Evolutionary conservation across 2,113 vertebrate species (phyloP), one percentile per base, ranked within the genome.

Genomic region (Chloebia gouldiae): DNA sequence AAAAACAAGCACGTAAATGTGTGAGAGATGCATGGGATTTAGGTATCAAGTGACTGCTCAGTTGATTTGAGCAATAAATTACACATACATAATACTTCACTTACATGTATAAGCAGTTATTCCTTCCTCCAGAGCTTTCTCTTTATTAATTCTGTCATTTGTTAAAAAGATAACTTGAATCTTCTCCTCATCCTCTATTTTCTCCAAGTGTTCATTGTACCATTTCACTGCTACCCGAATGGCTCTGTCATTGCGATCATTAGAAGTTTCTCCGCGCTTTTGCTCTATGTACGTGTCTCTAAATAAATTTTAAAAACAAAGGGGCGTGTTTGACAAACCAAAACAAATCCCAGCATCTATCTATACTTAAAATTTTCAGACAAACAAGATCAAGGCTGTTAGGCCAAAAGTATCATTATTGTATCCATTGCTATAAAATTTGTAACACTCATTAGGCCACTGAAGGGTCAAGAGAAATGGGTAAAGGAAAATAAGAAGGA

Each of bases 231-330:
- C 98, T 51, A 98, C 97, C 20, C 99, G 98, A 93, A 99, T 99
- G 24, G 99, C 99, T 93, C 99, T 98, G 92, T 99, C 99, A 25
- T 99, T 99, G 12, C 99, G 98, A 95, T 99, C 99, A 45, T 99
- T 99, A 39, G 99, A 97, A 82, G 96, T 98, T 97, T 99, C 99
- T 63, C 99, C 99, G 51, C 98, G 98, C 54, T 98, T 95, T 60
- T 99, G 98, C 53, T 99, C 98, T 85, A 99, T 91, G 11, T 99
- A 99, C 0, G 99, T 99, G 82, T 99, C 99, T 94, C 99, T 99
- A 96, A 59, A 92, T 13, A 66, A 40, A 78, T 77, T 75, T 77
- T 8, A 54, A 63, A 35, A 33, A 14, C 22, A 51, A 68, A 9
- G 1, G 1, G 1, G 1, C 5, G 2, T 11, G 31, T 24, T 78